These are phyloP conservation scores for Sphaerodactylus townsendi DNA, from an alignment of 2,113 vertebrate species.

Conservation along the genomic window DNA sequence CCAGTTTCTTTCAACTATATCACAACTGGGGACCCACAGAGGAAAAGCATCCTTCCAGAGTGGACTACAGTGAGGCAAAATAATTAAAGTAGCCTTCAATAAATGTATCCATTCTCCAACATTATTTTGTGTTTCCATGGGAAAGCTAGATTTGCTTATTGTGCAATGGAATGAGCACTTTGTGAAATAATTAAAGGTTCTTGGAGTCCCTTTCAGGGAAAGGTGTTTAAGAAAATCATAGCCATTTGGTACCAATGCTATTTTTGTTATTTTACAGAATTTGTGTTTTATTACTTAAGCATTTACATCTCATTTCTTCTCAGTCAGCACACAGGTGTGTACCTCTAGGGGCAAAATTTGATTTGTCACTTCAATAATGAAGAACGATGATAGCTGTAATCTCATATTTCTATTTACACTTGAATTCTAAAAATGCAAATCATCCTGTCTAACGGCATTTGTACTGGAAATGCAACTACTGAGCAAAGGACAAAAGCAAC, in stretches of 20 bases:
- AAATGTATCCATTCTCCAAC: not conserved
- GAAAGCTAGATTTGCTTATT: not conserved
- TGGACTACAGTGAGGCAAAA: not conserved
- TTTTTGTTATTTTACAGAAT: conserved; percentile 33
- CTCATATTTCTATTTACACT: conserved; percentile 49
- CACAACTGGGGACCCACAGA: not conserved
- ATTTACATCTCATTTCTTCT: conserved; percentile 32
- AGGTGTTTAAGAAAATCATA: not conserved
- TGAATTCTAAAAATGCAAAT: conserved; percentile 29
- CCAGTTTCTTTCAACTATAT: not conserved
- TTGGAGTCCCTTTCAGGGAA: not conserved
- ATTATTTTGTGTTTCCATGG: not conserved
- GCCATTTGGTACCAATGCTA: not conserved
- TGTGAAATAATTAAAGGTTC: not conserved
- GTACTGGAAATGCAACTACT: conserved; percentile 17
- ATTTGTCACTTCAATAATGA: conserved; percentile 49
- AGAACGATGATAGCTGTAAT: conserved; percentile 41
- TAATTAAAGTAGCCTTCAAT: not conserved
- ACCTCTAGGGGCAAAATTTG: conserved; percentile 25
- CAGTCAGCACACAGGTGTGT: conserved; percentile 25
- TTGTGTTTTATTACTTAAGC: not conserved
- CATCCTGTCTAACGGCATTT: not conserved
- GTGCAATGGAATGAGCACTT: not conserved
- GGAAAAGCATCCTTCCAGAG: not conserved
- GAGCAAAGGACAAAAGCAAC: conserved; percentile 43